Percentiles rank a stretch among this genome's conserved stretches.
These are phyloP conservation scores for Ammospiza nelsoni DNA, from an alignment of 2,113 vertebrate genomes.

Conservation along the genomic window DNA sequence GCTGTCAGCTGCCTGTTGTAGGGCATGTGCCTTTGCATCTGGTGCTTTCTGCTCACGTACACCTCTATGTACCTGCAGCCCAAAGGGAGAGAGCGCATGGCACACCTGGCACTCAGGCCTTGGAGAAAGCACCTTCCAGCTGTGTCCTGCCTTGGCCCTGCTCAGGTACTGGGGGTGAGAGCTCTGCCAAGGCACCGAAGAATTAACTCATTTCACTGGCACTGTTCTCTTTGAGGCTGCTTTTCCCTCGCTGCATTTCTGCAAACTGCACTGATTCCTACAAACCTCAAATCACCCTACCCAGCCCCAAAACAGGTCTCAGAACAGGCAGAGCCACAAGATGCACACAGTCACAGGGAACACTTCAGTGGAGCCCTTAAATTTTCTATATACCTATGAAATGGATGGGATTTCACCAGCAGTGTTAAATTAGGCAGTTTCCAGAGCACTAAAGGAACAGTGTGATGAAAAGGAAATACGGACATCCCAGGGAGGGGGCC, in stretches of 20 bases:
- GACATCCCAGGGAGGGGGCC: not conserved
- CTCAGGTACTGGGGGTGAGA: no score
- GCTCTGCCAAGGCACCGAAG: rapidly evolving
- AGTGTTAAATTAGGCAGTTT: rapidly evolving
- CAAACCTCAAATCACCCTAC: not conserved
- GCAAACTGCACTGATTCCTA: not conserved
- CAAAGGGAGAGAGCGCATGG: not conserved
- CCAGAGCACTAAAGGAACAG: not conserved
- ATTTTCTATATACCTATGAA: rapidly evolving
- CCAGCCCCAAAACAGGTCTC: not conserved
- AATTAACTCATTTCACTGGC: not conserved
- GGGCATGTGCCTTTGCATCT: slow-evolving; percentile 67
- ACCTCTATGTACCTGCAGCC: slow-evolving; percentile 89
- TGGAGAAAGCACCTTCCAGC: no score
- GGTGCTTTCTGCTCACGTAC: slow-evolving; percentile 82
- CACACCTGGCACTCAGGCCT: rapidly evolving
- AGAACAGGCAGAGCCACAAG: not conserved
- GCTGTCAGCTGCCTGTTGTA: slow-evolving; percentile 21
- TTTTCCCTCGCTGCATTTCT: rapidly evolving
- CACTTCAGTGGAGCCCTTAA: rapidly evolving
- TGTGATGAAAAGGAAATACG: rapidly evolving
- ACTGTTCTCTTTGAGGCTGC: not conserved
- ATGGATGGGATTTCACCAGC: not conserved
- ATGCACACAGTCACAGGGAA: not conserved
- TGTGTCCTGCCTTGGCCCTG: rapidly evolving